Evolutionary conservation across 2,888 invertebrate species (phyloP).

Genomic region (Eupeodes latifasciatus): DNA sequence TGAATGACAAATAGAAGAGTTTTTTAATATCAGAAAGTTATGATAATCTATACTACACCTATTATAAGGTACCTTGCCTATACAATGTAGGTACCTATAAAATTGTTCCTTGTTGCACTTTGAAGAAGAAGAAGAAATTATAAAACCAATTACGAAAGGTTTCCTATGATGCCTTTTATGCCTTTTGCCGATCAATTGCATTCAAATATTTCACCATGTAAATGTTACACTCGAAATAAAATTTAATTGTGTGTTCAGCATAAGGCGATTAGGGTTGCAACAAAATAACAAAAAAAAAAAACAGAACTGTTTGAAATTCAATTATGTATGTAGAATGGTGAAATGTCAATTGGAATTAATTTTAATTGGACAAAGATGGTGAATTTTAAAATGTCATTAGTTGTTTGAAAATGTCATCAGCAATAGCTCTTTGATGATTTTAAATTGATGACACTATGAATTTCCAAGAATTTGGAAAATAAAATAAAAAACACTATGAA

Average conservation of each 20-base stretch:
- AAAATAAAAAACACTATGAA: not conserved
- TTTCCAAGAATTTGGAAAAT: not conserved
- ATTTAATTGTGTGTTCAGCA: conserved; percentile 51
- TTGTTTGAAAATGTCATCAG: conserved; percentile 31
- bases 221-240: conserved; percentile 28
- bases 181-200: conserved; percentile 35
- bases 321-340: not conserved
- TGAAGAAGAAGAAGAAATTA: conserved; percentile 1
- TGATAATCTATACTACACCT: not conserved
- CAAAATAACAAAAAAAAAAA: conserved; percentile 5
- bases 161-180: not conserved
- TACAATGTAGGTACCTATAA: not conserved
- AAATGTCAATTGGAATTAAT: conserved; percentile 44
- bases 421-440: not conserved
- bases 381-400: not conserved
- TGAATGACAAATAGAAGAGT: conserved; percentile 64
- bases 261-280: conserved; percentile 51
- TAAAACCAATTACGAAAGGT: conserved; percentile 48
- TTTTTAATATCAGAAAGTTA: conserved; percentile 11
- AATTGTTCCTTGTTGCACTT: conserved; percentile 40
- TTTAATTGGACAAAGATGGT: conserved; percentile 35
- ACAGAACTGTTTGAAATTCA: conserved; percentile 21
- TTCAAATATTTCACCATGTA: conserved; percentile 29
- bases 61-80: not conserved
- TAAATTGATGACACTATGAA: not conserved